Evolutionary conservation across 1,140 invertebrate genomes (phyloP).

Genomic region (Nebria ingens): DNA sequence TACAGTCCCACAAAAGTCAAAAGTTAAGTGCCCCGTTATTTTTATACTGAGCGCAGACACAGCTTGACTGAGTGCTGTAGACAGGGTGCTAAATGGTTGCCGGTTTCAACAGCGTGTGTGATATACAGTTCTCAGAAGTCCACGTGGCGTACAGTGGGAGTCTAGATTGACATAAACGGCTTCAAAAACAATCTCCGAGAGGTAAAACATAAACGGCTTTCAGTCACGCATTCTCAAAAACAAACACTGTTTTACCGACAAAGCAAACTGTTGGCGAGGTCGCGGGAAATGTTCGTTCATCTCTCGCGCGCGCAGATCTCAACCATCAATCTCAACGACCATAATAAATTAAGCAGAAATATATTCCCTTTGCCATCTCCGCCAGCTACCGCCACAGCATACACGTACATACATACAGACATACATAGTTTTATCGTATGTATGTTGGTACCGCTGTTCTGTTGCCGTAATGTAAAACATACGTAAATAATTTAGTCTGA

Average conservation of each 20-base stretch:
- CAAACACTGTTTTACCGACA: neutral
- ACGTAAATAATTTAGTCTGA: slow-evolving; percentile 9
- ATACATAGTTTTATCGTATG: too few relatives aligned
- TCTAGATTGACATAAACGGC: slow-evolving; percentile 6
- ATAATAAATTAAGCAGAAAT: neutral
- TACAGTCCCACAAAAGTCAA: too few relatives aligned
- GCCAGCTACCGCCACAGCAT: too few relatives aligned
- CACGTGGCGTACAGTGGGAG: neutral
- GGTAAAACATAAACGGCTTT: neutral
- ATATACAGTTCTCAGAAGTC: slow-evolving; percentile 1
- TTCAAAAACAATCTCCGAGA: neutral
- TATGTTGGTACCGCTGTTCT: too few relatives aligned
- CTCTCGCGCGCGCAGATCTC: neutral
- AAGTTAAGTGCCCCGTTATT: too few relatives aligned
- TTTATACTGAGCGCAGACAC: too few relatives aligned
- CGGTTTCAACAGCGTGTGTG: neutral
- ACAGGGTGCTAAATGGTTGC: too few relatives aligned
- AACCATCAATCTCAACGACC: neutral
- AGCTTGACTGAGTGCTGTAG: too few relatives aligned
- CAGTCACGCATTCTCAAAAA: slow-evolving; percentile 8
- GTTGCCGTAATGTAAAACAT: slow-evolving; percentile 4
- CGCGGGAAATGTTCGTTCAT: neutral
- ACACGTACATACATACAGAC: too few relatives aligned
- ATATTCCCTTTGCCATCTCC: neutral
- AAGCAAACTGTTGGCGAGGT: neutral